phyloP scores from a whole-genome alignment of 1,140 invertebrate species.

The Pygmarrhopalites habei region DNA sequence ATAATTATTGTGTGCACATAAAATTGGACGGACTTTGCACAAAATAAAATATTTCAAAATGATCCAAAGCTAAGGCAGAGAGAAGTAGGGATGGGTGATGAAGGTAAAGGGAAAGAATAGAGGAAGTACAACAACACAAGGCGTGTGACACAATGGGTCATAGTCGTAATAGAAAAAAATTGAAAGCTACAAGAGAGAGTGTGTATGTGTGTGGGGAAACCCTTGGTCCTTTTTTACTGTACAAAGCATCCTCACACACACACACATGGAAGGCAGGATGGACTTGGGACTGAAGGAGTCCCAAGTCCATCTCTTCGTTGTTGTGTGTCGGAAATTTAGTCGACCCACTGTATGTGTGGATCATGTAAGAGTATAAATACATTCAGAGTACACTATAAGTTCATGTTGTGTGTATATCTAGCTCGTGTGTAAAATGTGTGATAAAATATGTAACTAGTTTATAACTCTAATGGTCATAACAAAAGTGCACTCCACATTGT shows the following conservation, averaged over 20 bases:
- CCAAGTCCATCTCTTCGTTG: neutral
- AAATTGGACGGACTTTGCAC: too few relatives aligned
- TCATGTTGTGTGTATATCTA: neutral
- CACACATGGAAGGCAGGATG: too few relatives aligned
- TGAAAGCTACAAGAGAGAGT: too few relatives aligned
- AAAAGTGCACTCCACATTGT: neutral
- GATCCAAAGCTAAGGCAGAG: too few relatives aligned
- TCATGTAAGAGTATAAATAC: neutral
- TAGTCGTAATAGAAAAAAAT: too few relatives aligned
- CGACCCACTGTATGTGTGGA: neutral
- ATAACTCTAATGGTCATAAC: neutral
- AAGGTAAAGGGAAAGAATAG: too few relatives aligned
- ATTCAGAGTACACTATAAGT: neutral
- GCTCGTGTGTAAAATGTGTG: neutral
- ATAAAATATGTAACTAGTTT: neutral
- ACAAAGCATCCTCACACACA: too few relatives aligned
- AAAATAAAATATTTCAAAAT: too few relatives aligned
- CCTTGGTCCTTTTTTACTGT: neutral
- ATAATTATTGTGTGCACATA: too few relatives aligned
- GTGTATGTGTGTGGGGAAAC: neutral
- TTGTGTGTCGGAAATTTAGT: neutral
- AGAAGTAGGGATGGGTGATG: too few relatives aligned
- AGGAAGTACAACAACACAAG: conserved; percentile 3
- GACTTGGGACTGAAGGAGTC: neutral
- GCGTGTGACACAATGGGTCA: neutral